Percentiles rank a stretch among this genome's conserved stretches.
These are phyloP conservation scores for Lutraria lutraria DNA, from an alignment of 2,888 invertebrate species.

Conservation along the genomic window DNA sequence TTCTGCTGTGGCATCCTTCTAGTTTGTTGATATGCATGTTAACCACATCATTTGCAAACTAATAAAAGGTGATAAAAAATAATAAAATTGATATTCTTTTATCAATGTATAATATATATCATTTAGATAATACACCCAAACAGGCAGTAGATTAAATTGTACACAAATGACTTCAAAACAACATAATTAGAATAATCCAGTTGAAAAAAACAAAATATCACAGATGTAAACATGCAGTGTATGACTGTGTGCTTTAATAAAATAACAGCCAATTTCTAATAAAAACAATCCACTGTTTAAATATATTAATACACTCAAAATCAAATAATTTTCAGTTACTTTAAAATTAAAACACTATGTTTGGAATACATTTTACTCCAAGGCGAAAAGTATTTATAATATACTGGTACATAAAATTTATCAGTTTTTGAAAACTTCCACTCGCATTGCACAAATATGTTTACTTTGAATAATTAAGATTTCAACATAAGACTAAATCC, in stretches of 20 bases:
- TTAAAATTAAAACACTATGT: background rate
- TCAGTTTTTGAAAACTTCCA: background rate
- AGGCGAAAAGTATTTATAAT: background rate
- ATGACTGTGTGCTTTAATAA: background rate
- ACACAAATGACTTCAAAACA: constrained; percentile 7
- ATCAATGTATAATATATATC: background rate
- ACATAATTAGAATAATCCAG: background rate
- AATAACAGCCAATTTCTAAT: background rate
- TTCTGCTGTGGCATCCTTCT: too few relatives aligned
- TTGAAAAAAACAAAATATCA: constrained; percentile 4
- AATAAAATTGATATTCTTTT: background rate
- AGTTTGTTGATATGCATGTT: too few relatives aligned
- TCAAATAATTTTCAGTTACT: background rate
- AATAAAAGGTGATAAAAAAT: too few relatives aligned
- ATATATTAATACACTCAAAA: background rate
- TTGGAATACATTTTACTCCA: background rate
- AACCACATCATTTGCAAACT: too few relatives aligned
- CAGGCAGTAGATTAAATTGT: constrained; percentile 11
- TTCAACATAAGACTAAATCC: background rate
- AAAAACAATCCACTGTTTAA: background rate
- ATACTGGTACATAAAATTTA: background rate
- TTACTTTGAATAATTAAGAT: background rate
- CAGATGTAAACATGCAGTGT: constrained; percentile 17
- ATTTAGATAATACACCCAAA: constrained; percentile 12
- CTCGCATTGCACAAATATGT: background rate